Evolutionary conservation across 2,797 vertebrate genomes (phyloP).

Genomic region (Diplodus puntazzo): DNA sequence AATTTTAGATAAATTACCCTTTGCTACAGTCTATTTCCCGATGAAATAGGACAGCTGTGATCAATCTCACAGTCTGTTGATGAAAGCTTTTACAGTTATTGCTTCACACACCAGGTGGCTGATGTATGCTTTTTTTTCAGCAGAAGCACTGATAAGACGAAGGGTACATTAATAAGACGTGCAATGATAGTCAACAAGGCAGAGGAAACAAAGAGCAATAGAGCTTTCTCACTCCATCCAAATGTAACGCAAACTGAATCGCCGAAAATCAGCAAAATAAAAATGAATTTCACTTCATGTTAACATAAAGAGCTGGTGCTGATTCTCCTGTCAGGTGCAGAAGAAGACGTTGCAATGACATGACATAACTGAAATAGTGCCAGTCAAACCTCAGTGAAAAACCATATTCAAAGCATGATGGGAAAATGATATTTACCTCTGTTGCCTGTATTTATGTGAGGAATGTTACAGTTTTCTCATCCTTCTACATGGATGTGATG

Average conservation of each 20-base stretch:
- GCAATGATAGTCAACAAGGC: too few species aligned
- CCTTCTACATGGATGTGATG: background rate
- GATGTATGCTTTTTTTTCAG: slow-evolving; percentile 8
- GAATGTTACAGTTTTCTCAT: background rate
- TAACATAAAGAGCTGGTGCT: background rate
- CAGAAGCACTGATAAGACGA: background rate
- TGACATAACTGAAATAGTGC: background rate
- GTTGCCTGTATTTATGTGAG: background rate
- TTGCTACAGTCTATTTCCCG: slow-evolving; percentile 30
- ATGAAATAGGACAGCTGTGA: slow-evolving; percentile 37
- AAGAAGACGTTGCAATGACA: background rate
- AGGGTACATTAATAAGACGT: background rate
- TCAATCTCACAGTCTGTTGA: slow-evolving; percentile 26
- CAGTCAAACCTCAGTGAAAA: background rate
- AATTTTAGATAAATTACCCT: slow-evolving; percentile 37
- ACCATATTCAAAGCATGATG: background rate
- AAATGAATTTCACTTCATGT: too few species aligned
- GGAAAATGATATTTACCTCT: background rate
- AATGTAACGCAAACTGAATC: too few species aligned
- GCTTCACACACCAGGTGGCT: slow-evolving; percentile 33
- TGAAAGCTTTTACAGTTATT: slow-evolving; percentile 43
- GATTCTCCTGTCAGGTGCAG: background rate
- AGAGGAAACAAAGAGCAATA: background rate
- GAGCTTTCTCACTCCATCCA: background rate
- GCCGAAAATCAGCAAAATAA: background rate